Conservation (phyloP, 2,797 vertebrate species). For the Pseudochirops corinnae region DNA sequence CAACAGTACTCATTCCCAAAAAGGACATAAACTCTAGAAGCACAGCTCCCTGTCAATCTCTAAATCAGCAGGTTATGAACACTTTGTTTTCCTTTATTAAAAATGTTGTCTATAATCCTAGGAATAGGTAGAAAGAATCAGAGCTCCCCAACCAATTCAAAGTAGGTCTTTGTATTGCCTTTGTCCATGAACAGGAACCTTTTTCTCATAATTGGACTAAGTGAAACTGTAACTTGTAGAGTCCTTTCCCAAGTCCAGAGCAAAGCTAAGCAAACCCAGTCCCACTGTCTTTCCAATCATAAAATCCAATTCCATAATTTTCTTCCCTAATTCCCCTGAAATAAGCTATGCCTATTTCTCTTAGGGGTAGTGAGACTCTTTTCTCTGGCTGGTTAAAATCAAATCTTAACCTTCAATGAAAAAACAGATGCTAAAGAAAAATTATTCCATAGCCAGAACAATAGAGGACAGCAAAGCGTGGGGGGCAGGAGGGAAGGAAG, state of each 20-base stretch:
- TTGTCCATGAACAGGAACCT: background rate
- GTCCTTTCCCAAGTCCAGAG: background rate
- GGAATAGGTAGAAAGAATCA: background rate
- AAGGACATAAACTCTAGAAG: background rate
- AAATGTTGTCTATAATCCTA: background rate
- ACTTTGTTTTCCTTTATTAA: background rate
- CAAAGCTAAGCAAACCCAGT: background rate
- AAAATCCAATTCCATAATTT: slow-evolving; percentile 16
- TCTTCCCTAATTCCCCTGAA: slow-evolving; percentile 3
- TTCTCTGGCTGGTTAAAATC: background rate
- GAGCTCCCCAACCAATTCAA: background rate
- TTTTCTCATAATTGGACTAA: background rate
- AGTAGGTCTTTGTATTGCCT: background rate
- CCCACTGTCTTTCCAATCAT: background rate
- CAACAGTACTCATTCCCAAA: background rate
- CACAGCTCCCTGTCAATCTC: background rate
- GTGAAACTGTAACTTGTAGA: background rate
- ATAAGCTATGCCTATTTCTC: background rate
- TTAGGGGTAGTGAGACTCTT: background rate
- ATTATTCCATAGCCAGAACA: background rate
- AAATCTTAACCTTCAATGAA: slow-evolving; percentile 62
- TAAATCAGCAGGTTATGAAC: background rate
- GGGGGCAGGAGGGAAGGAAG: no score
- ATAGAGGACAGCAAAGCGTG: background rate
- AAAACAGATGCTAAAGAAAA: slow-evolving; percentile 57